A percentile compares a stretch with the other conserved stretches of the same genome.
Conservation (phyloP, 2,888 invertebrate species). For the Alviniconcha strummeri region DNA sequence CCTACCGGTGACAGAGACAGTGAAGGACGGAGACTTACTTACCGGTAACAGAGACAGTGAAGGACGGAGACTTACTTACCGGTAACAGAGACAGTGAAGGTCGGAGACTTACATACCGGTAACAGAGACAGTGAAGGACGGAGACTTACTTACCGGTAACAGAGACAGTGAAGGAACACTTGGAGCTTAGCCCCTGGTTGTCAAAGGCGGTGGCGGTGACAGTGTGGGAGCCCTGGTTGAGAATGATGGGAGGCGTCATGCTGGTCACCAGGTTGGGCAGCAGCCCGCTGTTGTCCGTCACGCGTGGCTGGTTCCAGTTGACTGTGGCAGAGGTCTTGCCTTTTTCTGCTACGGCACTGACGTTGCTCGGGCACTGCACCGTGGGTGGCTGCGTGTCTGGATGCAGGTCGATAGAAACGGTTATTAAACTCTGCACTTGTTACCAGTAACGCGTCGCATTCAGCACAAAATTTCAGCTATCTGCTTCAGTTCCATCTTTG, state of each 20-base stretch:
- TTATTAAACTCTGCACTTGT: too few relatives aligned
- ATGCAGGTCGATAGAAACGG: background rate
- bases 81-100: too few relatives aligned
- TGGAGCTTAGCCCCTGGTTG: conserved; percentile 39
- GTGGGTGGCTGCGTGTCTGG: conserved; percentile 51
- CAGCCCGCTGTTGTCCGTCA: conserved; percentile 54
- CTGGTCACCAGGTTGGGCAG: conserved; percentile 47
- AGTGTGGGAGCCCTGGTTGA: conserved; percentile 49
- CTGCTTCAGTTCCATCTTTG: too few relatives aligned
- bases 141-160: conserved; percentile 47
- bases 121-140: too few relatives aligned
- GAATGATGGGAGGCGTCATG: conserved; percentile 49
- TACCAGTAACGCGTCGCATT: too few relatives aligned
- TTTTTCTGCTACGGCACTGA: conserved; percentile 41
- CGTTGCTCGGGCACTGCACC: conserved; percentile 48
- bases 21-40: too few relatives aligned
- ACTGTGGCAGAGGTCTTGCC: conserved; percentile 48
- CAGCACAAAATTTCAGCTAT: too few relatives aligned
- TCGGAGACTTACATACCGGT: too few relatives aligned
- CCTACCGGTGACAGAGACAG: too few relatives aligned
- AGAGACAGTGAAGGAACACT: conserved; percentile 52
- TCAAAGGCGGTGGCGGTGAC: conserved; percentile 55
- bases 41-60: too few relatives aligned
- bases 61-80: too few relatives aligned
- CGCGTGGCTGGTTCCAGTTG: conserved; percentile 47